Evolutionary conservation across 1,140 invertebrate species (phyloP).

Genomic region (Drosophila tropicalis): DNA sequence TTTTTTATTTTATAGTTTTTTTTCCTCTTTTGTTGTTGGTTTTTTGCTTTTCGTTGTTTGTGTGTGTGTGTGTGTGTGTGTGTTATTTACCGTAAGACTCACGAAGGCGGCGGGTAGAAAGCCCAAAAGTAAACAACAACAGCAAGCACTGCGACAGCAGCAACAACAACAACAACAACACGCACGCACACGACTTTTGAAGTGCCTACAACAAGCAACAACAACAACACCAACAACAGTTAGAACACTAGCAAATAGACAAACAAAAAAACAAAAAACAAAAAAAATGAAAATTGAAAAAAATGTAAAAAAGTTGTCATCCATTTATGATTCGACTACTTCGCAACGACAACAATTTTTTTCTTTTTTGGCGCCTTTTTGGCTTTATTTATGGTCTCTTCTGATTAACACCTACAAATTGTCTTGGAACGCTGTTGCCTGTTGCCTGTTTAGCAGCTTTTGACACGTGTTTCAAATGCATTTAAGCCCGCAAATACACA

Average conservation of each 20-base stretch:
- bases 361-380: constrained; percentile 60
- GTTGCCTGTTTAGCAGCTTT: constrained; percentile 60
- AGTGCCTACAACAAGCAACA: constrained; percentile 33
- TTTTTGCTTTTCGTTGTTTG: constrained; percentile 20
- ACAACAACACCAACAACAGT: constrained; percentile 15
- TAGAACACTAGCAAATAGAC: constrained; percentile 20
- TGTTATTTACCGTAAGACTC: constrained; percentile 62
- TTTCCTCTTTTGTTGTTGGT: constrained; percentile 14
- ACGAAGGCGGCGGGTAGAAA: constrained; percentile 40
- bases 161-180: constrained; percentile 25
- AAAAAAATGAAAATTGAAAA: not conserved
- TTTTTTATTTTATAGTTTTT: constrained; percentile 24
- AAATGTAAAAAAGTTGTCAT: constrained; percentile 8
- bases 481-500: constrained; percentile 12
- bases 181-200: constrained; percentile 54
- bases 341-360: constrained; percentile 37
- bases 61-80: constrained; percentile 13
- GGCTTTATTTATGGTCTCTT: constrained; percentile 22
- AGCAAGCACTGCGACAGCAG: constrained; percentile 27
- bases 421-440: constrained; percentile 18
- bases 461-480: constrained; percentile 62
- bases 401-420: constrained; percentile 72
- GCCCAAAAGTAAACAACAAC: constrained; percentile 41
- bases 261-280: too few species aligned
- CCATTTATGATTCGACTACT: constrained; percentile 65